These are phyloP conservation scores for Menura novaehollandiae DNA, from an alignment of 2,113 vertebrate species.

Conservation along the genomic window DNA sequence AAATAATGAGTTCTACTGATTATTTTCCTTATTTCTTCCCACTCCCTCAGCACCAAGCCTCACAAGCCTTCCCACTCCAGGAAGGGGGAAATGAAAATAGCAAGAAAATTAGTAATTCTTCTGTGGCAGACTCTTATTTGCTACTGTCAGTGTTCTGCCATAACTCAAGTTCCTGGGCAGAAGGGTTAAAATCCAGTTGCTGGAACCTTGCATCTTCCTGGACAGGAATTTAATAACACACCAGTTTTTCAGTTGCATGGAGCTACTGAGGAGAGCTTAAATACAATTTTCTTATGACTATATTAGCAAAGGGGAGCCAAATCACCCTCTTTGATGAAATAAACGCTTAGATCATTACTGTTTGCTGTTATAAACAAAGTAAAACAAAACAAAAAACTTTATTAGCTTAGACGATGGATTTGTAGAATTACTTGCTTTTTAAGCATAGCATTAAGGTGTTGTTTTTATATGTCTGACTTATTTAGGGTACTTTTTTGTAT, in stretches of 20 bases:
- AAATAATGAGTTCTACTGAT: constrained; percentile 37
- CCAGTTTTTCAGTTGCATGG: not conserved
- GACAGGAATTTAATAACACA: not conserved
- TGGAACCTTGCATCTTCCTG: not conserved
- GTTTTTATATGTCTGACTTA: not conserved
- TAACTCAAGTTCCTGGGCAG: not conserved
- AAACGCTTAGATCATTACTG: not conserved
- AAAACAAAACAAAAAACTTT: not conserved
- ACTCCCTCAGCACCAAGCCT: not conserved
- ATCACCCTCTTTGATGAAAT: not conserved
- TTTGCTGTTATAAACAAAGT: not conserved
- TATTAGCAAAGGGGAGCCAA: not conserved
- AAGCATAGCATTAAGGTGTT: not conserved
- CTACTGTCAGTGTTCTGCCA: not conserved
- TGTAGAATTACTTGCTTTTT: not conserved
- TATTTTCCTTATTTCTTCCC: constrained; percentile 46
- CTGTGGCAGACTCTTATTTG: not conserved
- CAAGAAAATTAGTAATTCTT: not conserved
- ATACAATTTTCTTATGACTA: not conserved
- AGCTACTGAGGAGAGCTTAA: not conserved
- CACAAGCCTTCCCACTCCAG: not conserved
- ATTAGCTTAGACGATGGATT: not conserved
- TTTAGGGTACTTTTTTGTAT: not conserved
- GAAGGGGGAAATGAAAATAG: not conserved
- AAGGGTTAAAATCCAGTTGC: not conserved